These are phyloP conservation scores for Agonopterix heracliana DNA, from an alignment of 2,888 invertebrate species.

Conservation along the genomic window DNA sequence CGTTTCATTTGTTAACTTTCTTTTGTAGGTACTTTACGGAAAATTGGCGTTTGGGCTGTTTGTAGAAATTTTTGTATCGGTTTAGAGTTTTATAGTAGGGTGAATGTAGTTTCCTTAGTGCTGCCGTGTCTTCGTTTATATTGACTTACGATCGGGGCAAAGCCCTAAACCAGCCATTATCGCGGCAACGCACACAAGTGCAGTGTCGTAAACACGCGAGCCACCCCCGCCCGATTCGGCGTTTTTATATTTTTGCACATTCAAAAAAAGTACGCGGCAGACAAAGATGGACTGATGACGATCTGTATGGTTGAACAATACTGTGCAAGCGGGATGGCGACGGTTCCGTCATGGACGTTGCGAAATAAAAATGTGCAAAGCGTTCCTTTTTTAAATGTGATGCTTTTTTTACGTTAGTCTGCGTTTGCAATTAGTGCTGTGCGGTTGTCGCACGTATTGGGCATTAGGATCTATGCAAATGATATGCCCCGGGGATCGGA, in stretches of 20 bases:
- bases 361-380: constrained; percentile 74
- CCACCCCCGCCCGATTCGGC: constrained; percentile 61
- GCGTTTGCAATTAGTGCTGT: constrained; percentile 75
- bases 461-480: constrained; percentile 65
- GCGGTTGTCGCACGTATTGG: constrained; percentile 58
- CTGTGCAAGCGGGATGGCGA: constrained; percentile 61
- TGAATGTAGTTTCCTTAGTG: neutral
- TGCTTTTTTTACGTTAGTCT: constrained; percentile 74
- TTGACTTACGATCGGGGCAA: constrained; percentile 73
- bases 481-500: constrained; percentile 26
- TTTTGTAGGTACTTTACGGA: neutral
- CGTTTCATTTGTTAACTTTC: neutral
- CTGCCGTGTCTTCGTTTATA: constrained; percentile 27
- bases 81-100: neutral
- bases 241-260: constrained; percentile 76
- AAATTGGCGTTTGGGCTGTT: neutral
- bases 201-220: constrained; percentile 32
- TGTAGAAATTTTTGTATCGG: neutral
- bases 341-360: constrained; percentile 64
- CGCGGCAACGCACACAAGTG: constrained; percentile 58
- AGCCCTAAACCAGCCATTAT: constrained; percentile 70
- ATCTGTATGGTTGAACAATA: constrained; percentile 49
- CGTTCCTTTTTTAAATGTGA: constrained; percentile 70
- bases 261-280: constrained; percentile 69
- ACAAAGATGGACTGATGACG: constrained; percentile 75